A percentile compares a stretch with the other conserved stretches of the same genome.
Evolutionary conservation across 1,140 invertebrate genomes (phyloP).

Genomic region (Samia ricini): DNA sequence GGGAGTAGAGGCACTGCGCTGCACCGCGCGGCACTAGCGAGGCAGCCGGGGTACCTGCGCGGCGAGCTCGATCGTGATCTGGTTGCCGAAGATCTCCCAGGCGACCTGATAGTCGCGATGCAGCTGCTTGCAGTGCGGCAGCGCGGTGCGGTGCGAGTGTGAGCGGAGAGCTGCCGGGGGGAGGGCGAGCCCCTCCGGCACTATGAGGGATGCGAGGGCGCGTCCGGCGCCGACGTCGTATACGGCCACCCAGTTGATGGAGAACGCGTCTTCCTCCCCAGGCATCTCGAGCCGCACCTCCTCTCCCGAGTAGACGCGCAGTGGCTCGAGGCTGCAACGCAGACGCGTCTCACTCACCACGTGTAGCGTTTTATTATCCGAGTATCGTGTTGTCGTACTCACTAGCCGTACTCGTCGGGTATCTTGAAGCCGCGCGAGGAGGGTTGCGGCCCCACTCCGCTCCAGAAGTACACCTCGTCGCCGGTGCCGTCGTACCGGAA

Average conservation of each 20-base stretch:
- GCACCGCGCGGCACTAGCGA: too few relatives aligned
- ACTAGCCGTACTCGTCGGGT: constrained; percentile 96
- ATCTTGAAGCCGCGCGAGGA: constrained; percentile 88
- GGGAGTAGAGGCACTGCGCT: not conserved
- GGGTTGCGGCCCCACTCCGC: constrained; percentile 92
- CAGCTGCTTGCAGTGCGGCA: constrained; percentile 92
- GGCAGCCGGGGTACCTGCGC: constrained; percentile 80
- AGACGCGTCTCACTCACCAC: not conserved
- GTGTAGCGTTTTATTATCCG: not conserved
- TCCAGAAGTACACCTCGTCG: constrained; percentile 90
- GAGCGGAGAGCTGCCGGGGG: constrained; percentile 91
- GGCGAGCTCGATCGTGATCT: constrained; percentile 91
- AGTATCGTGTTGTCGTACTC: constrained; percentile 78
- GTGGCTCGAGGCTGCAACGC: constrained; percentile 50
- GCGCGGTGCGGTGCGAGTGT: constrained; percentile 44
- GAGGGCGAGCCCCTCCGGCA: constrained; percentile 90
- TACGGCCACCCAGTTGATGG: constrained; percentile 85
- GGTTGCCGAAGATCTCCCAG: constrained; percentile 94
- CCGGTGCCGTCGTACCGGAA: constrained; percentile 88
- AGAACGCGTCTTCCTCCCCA: constrained; percentile 89
- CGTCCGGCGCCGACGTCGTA: constrained; percentile 86
- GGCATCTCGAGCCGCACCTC: constrained; percentile 88
- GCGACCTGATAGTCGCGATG: constrained; percentile 90
- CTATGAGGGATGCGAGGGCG: constrained; percentile 87
- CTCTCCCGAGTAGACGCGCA: constrained; percentile 82